Percentiles rank a stretch among this genome's conserved stretches.
phyloP scores from a whole-genome alignment of 2,888 invertebrate species.

The Tinea pellionella region DNA sequence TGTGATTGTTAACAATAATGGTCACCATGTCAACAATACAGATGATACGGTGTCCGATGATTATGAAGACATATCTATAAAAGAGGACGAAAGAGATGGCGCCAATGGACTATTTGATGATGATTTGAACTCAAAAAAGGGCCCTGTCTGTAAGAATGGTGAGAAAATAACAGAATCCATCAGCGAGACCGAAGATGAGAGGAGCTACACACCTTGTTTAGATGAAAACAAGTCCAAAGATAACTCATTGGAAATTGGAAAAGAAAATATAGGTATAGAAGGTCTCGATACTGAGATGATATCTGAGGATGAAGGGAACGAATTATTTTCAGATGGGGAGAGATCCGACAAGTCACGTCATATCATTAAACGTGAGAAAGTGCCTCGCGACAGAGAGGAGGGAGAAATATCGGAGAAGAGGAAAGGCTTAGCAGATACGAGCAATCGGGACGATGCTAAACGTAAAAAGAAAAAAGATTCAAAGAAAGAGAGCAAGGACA shows the following conservation, averaged over 20 bases:
- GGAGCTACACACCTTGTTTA: conserved; percentile 79
- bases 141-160: too few relatives aligned
- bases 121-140: neutral
- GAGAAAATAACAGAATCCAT: conserved; percentile 72
- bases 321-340: conserved; percentile 72
- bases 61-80: conserved; percentile 29
- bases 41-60: neutral
- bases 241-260: conserved; percentile 42
- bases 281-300: conserved; percentile 81
- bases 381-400: conserved; percentile 57
- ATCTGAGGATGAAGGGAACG: conserved; percentile 77
- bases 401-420: conserved; percentile 69
- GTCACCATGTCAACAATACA: neutral
- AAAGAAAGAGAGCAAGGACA: conserved; percentile 57
- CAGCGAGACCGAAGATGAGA: conserved; percentile 73
- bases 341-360: conserved; percentile 44
- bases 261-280: conserved; percentile 53
- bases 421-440: conserved; percentile 26
- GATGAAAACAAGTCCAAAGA: conserved; percentile 72
- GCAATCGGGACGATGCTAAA: conserved; percentile 36
- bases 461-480: conserved; percentile 67
- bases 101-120: conserved; percentile 23
- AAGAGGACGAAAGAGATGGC: conserved; percentile 43
- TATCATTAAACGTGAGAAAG: conserved; percentile 51
- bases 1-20: neutral